Percentiles rank a stretch among this genome's conserved stretches.
phyloP scores from a whole-genome alignment of 2,797 vertebrate genomes.

The Myiotriccus ornatus region DNA sequence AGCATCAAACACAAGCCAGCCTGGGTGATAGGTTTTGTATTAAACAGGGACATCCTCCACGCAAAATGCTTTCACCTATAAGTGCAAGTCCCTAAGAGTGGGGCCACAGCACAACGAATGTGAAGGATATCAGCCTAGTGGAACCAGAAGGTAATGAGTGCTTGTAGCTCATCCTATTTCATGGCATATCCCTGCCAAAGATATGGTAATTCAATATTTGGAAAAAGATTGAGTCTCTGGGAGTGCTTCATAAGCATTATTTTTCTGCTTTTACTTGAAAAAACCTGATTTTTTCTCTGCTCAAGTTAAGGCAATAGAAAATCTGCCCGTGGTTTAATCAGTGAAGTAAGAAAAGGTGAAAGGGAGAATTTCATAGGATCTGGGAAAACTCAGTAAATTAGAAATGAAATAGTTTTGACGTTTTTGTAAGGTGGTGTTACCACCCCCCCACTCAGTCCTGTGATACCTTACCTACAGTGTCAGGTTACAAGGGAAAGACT shows the following conservation, averaged over 20 bases:
- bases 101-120: not conserved
- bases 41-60: not conserved
- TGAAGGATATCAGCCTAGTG: not conserved
- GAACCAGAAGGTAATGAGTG: not conserved
- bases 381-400: not conserved
- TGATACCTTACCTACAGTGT: not conserved
- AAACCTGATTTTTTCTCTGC: not conserved
- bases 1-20: not conserved
- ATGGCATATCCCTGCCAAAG: not conserved
- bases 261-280: slow-evolving; percentile 10
- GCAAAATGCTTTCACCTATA: not conserved
- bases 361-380: not conserved
- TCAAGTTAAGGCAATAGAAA: not conserved
- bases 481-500: not conserved
- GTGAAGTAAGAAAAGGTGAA: not conserved
- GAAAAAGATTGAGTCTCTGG: not conserved
- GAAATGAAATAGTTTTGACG: not conserved
- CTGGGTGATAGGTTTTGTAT: not conserved
- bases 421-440: not conserved
- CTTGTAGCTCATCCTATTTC: not conserved
- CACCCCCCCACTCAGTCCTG: not conserved
- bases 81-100: fast-evolving
- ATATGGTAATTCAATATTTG: not conserved
- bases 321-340: not conserved
- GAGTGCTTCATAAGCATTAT: not conserved